A percentile compares a stretch with the other conserved stretches of the same genome.
phyloP scores from a whole-genome alignment of 2,113 vertebrate genomes.

The Ceuthmochares aereus region DNA sequence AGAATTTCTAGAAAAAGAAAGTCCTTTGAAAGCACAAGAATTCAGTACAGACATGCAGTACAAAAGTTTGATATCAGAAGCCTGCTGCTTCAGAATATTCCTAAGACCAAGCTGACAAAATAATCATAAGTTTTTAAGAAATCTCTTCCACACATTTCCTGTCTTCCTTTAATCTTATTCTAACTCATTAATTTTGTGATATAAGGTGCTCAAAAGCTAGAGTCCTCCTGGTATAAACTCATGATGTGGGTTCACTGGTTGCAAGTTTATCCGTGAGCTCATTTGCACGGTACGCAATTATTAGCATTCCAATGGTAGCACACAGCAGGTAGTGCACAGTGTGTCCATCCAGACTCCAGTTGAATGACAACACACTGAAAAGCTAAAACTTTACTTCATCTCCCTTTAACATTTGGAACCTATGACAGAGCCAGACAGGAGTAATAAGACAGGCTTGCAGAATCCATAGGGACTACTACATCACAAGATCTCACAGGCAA shows the following conservation, averaged over 20 bases:
- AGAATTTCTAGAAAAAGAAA: not conserved
- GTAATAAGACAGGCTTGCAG: not conserved
- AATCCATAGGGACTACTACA: not conserved
- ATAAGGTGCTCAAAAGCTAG: not conserved
- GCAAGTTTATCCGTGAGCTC: not conserved
- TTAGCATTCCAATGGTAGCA: not conserved
- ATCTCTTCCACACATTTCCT: not conserved
- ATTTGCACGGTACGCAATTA: rapidly evolving
- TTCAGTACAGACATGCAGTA: not conserved
- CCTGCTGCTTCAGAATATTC: not conserved
- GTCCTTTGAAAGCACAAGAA: not conserved
- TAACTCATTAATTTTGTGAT: not conserved
- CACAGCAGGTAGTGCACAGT: rapidly evolving
- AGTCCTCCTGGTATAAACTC: not conserved
- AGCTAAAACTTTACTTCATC: not conserved
- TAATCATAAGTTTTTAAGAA: not conserved
- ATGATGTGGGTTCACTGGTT: not conserved
- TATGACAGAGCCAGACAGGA: not conserved
- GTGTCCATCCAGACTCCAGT: not conserved
- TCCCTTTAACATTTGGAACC: not conserved
- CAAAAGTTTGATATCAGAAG: not conserved
- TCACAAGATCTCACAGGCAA: not conserved
- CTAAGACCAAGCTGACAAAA: not conserved
- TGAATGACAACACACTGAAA: not conserved
- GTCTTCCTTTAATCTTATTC: not conserved